Base-by-base conservation (phyloP, 2,888 invertebrate species). In the Heliconius aoede region DNA sequence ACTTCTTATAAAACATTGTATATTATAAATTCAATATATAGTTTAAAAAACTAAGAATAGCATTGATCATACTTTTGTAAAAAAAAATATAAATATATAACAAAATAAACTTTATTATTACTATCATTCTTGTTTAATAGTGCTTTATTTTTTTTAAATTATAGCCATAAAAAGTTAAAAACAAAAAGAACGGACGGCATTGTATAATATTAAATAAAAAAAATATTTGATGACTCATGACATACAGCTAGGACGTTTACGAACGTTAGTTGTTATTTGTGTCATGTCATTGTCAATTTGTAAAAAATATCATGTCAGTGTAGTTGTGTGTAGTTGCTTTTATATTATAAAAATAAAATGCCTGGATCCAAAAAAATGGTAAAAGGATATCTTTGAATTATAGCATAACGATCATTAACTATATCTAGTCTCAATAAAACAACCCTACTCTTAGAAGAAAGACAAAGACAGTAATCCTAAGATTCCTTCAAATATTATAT, bases 351-450 rank as follows among this genome's bases (percentile, higher is more conserved):
- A 83, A 84, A 84, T 85, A 88, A 84, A 86, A 94, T 93, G 94
- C 93, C 94, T 84, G 90, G 86, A 84, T 86, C 91, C 82, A 91
- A 91, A 85, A 93, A 92, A 89, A 88, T 94, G 93, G 94, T 94
- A 92, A 89, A 82, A 80, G 62, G 13, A 72, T 64, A 58, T 28
- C 18, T 30, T 21, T 26, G 51, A 64, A 69, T 24, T 55, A 55
- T 24, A 55, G 13, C 3, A 2, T 55, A 15, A 51, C 13, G 21
- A 5, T 21, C 7, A 55, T 3, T 32, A 51, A 69, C n/a, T 3
- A 13, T 55, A 55, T 24, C 28, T 7, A 69, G 3, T 8, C 15
- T 30, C n/a, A n/a, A 55, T 24, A 28, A 55, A 55, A 69, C 9
- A 32, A 55, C 8, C 15, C 13, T 30, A 51, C n/a, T n/a, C 51